A percentile compares a stretch with the other conserved stretches of the same genome.
These are phyloP conservation scores for Holothuria glaberrima DNA, from an alignment of 35 echinoderm and acorn worm species.

Conservation along the genomic window DNA sequence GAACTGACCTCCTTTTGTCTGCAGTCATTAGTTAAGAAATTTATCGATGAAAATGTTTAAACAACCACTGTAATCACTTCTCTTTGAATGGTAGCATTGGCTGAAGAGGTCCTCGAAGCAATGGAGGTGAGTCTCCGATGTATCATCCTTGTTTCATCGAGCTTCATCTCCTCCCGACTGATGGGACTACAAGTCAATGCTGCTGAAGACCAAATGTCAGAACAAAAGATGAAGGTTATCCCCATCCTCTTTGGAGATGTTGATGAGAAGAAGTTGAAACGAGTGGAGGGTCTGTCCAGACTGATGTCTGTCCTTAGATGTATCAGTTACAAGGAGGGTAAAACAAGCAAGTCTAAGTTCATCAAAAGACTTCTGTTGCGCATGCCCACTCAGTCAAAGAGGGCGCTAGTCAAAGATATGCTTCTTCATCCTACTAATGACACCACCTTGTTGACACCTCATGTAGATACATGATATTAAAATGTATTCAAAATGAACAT, in stretches of 20 bases:
- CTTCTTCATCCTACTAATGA: constrained; percentile 37
- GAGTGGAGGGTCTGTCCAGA: neutral
- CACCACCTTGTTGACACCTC: constrained; percentile 1
- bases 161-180: constrained; percentile 30
- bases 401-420: neutral
- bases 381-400: constrained; percentile 31
- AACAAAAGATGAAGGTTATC: constrained; percentile 44
- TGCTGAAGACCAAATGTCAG: constrained; percentile 13
- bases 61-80: too few relatives aligned
- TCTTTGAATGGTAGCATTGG: constrained; percentile 15
- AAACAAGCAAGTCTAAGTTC: constrained; percentile 22
- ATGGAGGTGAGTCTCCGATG: constrained; percentile 40
- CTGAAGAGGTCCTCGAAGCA: constrained; percentile 47
- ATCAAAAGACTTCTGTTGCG: constrained; percentile 36
- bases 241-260: constrained; percentile 51
- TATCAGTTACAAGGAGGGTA: constrained; percentile 38
- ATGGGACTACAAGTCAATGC: constrained; percentile 42
- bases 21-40: too few relatives aligned
- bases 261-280: constrained; percentile 4
- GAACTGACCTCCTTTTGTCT: too few relatives aligned
- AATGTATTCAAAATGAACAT: neutral
- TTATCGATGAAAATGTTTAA: too few relatives aligned
- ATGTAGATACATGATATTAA: neutral
- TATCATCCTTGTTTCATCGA: constrained; percentile 24
- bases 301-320: constrained; percentile 2